A percentile compares a stretch with the other conserved stretches of the same genome.
Evolutionary conservation across 1,140 invertebrate genomes (phyloP).

Genomic region (Cydia pomonella): DNA sequence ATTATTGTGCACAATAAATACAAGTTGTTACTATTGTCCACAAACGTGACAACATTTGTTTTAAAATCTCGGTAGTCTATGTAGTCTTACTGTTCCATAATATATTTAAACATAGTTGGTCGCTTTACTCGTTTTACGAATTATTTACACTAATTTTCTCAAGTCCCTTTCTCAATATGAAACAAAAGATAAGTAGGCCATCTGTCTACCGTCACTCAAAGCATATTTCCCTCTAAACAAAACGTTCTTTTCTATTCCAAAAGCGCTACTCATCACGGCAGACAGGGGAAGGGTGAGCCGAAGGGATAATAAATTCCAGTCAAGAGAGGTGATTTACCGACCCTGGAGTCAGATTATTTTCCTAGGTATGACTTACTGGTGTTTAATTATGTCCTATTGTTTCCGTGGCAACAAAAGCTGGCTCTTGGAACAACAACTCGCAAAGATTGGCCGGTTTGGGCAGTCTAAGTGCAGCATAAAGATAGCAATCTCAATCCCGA

Average conservation of each 20-base stretch:
- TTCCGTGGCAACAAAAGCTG: constrained; percentile 9
- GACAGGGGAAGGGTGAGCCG: constrained; percentile 40
- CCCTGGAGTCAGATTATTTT: constrained; percentile 44
- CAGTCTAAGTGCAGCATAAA: background rate
- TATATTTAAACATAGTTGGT: background rate
- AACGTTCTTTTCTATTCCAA: constrained; percentile 31
- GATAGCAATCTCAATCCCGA: background rate
- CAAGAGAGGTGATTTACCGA: constrained; percentile 41
- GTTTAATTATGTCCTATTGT: constrained; percentile 27
- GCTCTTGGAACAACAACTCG: background rate
- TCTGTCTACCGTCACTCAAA: constrained; percentile 30
- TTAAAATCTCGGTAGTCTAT: no score
- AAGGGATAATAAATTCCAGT: constrained; percentile 46
- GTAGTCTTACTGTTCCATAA: no score
- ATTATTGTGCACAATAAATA: no score
- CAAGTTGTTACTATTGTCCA: no score
- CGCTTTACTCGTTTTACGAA: background rate
- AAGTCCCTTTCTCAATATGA: background rate
- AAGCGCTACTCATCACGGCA: constrained; percentile 36
- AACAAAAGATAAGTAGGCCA: constrained; percentile 26
- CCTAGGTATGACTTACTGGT: constrained; percentile 26
- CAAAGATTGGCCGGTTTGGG: constrained; percentile 22
- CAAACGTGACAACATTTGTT: no score
- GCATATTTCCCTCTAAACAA: constrained; percentile 29
- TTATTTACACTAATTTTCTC: background rate